A percentile compares a stretch with the other conserved stretches of the same genome.
Evolutionary conservation across 2,797 vertebrate genomes (phyloP).

Genomic region (Nasua narica): DNA sequence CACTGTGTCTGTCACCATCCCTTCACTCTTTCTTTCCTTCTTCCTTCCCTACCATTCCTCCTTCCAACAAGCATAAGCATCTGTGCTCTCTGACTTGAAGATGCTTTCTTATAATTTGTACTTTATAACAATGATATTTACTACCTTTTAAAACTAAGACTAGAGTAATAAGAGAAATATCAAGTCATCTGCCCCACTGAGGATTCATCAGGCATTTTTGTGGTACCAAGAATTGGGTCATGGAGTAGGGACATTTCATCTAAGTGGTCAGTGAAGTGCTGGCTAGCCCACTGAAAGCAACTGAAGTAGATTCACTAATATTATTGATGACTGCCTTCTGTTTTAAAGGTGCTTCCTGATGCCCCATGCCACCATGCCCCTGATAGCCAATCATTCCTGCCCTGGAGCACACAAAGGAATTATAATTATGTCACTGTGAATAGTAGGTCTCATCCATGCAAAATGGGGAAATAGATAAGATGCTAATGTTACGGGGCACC

Average conservation of each 20-base stretch:
- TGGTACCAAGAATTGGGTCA: not conserved
- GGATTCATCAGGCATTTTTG: not conserved
- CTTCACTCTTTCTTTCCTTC: not conserved
- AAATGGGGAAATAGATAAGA: not conserved
- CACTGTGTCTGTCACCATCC: accelerated
- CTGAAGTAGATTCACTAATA: not conserved
- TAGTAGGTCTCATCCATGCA: not conserved
- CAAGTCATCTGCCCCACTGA: not conserved
- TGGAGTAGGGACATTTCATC: not conserved
- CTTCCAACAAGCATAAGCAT: not conserved
- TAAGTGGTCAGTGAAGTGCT: not conserved
- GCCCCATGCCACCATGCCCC: not conserved
- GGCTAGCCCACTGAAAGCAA: not conserved
- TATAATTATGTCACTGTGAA: not conserved
- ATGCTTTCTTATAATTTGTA: not conserved
- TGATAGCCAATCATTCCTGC: not conserved
- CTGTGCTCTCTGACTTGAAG: not conserved
- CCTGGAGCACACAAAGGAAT: not conserved
- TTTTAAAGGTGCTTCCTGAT: not conserved
- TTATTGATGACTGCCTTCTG: not conserved
- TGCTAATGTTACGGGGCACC: not conserved
- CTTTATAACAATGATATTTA: not conserved
- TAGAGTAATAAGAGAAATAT: not conserved
- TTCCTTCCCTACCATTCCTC: not conserved
- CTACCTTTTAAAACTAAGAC: not conserved